Evolutionary conservation across 2,888 invertebrate species (phyloP), one percentile per base, ranked within the genome.

Genomic region (Meiosimyza decipiens): DNA sequence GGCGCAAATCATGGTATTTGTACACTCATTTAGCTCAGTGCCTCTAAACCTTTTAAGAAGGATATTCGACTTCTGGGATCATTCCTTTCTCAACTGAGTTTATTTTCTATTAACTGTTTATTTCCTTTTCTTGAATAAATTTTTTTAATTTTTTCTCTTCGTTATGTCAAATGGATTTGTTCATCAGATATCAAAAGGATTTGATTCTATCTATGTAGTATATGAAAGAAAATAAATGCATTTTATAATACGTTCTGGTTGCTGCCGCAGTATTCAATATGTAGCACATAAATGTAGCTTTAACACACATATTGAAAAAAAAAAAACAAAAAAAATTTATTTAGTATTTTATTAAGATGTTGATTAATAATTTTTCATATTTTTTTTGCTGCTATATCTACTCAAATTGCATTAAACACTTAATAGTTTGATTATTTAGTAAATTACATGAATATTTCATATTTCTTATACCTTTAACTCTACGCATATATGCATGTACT

Each of bases 241-340:
- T 57, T 12, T 62, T n/a, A n/a, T 33, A 54, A 49, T 72, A 62
- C 60, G 33, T 28, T 16, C 49, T 18, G 40, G 40, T 51, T 69
- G n/a, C 13, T 33, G 13, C 18, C 11, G 33, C 47, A 13, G 50
- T 66, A 49, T 33, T 67, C 28, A 49, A 47, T 50, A 22, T 16
- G 15, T 63, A 60, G 28, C 50, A 28, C 28, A 28, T 28, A 28
- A 28, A 28, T 28, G 28, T 28, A 28, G 28, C 4, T 28, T 28
- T 33, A 3, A 72, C 77, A 72, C 74, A 75, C 72, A 75, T 57
- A 63, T 54, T 67, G 64, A 54, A 74, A 76, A 74, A 74, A 75
- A 74, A 75, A 75, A 74, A 64, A 70, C 73, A 73, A 76, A 77
- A 77, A 76, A 77, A 73, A 72, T 65, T 40, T 59, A 18, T 63